Percentiles rank a stretch among this genome's conserved stretches.
phyloP scores from a whole-genome alignment of 1,140 invertebrate species.

The Drosophila prosaltans region DNA sequence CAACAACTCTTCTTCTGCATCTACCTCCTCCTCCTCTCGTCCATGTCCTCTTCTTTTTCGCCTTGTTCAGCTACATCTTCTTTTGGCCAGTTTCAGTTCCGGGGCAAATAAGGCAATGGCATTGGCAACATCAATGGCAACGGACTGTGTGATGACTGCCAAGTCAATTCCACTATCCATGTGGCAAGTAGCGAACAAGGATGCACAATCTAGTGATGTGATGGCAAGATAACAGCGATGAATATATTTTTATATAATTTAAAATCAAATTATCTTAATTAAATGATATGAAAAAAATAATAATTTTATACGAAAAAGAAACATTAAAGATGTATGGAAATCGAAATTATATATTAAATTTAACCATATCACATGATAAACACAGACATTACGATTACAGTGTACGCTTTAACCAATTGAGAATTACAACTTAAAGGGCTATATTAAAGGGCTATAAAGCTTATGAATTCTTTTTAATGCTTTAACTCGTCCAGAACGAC shows the following conservation, averaged over 20 bases:
- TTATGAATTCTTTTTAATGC: too few species aligned
- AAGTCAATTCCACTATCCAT: background rate
- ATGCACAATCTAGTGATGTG: background rate
- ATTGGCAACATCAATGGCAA: conserved; percentile 6
- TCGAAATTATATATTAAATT: too few species aligned
- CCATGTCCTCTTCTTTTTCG: conserved; percentile 22
- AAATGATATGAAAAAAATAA: background rate
- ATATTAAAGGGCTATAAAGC: too few species aligned
- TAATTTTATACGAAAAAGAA: too few species aligned
- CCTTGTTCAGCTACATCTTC: background rate
- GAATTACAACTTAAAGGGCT: too few species aligned
- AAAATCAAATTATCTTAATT: background rate
- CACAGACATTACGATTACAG: too few species aligned
- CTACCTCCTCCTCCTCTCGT: background rate
- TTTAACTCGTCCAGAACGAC: too few species aligned
- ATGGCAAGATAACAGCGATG: background rate
- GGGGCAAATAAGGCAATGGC: conserved; percentile 29
- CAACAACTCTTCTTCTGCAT: conserved; percentile 30
- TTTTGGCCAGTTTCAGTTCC: conserved; percentile 45
- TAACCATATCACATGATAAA: too few species aligned
- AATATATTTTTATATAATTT: background rate
- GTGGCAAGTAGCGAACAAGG: background rate
- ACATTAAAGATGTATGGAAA: too few species aligned
- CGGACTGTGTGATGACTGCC: conserved; percentile 4
- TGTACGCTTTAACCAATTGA: too few species aligned